These are phyloP conservation scores for Danio albolineatus DNA, from an alignment of 2,797 vertebrate genomes.

Conservation along the genomic window DNA sequence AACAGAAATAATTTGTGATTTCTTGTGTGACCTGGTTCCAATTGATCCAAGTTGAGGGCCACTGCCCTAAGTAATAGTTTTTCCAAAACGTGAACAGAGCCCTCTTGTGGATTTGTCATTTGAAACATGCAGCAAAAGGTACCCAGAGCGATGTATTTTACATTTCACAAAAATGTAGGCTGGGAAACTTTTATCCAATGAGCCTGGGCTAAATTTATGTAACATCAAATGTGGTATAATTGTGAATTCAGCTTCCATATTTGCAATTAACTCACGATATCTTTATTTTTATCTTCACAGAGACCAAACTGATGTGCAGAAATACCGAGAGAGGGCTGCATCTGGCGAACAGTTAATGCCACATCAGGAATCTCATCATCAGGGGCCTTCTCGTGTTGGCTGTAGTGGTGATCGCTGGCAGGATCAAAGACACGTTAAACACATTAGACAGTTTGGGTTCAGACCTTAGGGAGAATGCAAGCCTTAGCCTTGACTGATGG, in stretches of 20 bases:
- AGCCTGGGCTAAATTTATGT: too few species aligned
- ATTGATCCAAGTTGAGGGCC: too few species aligned
- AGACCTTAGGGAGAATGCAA: slow-evolving; percentile 25
- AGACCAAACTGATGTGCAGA: slow-evolving; percentile 58
- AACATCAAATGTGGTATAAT: too few species aligned
- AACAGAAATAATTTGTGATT: too few species aligned
- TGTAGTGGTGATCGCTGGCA: neutral
- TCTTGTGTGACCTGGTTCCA: too few species aligned
- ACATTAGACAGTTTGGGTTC: slow-evolving; percentile 30
- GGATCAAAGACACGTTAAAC: slow-evolving; percentile 2
- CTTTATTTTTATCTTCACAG: slow-evolving; percentile 52
- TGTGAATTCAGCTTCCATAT: neutral
- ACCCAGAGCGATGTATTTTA: too few species aligned
- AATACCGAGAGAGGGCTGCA: slow-evolving; percentile 20
- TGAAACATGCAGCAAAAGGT: too few species aligned
- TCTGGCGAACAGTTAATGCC: slow-evolving; percentile 28
- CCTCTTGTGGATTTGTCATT: too few species aligned
- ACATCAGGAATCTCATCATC: slow-evolving; percentile 34
- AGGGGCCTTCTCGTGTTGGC: slow-evolving; percentile 30
- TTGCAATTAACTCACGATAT: neutral
- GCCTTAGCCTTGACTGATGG: slow-evolving; percentile 1
- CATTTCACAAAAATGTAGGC: too few species aligned
- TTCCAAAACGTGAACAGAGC: too few species aligned
- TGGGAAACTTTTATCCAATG: too few species aligned
- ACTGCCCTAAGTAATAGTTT: too few species aligned